A percentile compares a stretch with the other conserved stretches of the same genome.
phyloP scores from a whole-genome alignment of 2,797 vertebrate species.

The Clarias pachynema region DNA sequence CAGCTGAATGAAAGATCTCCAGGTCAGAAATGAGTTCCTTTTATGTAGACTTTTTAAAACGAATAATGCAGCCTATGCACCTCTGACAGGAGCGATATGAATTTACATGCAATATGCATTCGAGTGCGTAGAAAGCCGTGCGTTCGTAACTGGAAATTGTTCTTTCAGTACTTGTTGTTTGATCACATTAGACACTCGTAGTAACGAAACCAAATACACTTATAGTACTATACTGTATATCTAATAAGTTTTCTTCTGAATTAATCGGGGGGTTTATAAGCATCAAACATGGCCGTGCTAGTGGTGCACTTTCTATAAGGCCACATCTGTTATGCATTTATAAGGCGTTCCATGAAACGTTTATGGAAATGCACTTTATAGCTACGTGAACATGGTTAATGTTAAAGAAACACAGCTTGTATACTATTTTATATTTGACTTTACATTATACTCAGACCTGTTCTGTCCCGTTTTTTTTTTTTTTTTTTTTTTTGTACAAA shows the following conservation, averaged over 20 bases:
- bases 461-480: neutral
- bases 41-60: neutral
- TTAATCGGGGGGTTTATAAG: neutral
- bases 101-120: neutral
- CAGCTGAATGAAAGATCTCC: neutral
- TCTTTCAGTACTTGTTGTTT: neutral
- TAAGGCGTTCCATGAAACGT: neutral
- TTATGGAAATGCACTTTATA: conserved; percentile 9
- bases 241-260: too few species aligned
- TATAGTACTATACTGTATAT: neutral
- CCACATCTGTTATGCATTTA: neutral
- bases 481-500: neutral
- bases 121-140: too few species aligned
- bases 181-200: neutral
- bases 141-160: neutral
- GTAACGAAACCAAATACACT: neutral
- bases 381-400: neutral
- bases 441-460: neutral
- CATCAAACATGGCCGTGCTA: neutral
- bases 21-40: neutral
- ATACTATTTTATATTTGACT: neutral
- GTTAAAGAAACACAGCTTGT: neutral
- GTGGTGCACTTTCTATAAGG: conserved; percentile 8
- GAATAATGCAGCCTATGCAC: conserved; percentile 1
- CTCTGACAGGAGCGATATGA: neutral